Base-by-base conservation (phyloP, 1,140 invertebrate species). In the Caenorhabditis inopinata region DNA sequence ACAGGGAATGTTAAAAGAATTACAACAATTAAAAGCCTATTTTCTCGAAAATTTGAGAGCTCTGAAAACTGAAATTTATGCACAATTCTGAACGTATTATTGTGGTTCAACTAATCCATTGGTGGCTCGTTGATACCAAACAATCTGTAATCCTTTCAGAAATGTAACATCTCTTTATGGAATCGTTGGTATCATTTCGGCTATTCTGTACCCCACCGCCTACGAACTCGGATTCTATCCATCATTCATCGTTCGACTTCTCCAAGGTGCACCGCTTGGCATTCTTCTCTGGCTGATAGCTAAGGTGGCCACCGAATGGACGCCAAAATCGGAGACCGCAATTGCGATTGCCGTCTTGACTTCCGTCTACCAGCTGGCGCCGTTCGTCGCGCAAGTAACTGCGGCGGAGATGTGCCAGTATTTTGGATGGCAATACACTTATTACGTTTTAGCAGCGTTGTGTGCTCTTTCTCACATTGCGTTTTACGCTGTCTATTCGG, bases 401-500 rank as follows among this genome's bases (percentile, higher is more conserved):
- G 47, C 42, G n/a, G 76, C 49, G 7, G 76, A 78, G 21, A 78
- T 78, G 76, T 78, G 76, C 29, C 25, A 42, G 21, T 42, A 38
- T 25, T 58, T 58, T 35, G 76, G 76, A 78, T 78, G 76, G 76
- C 51, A 78, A 25, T 62, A 62, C 49, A 78, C 76, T 46, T 78
- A 78, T 38, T 78, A 78, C 53, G 23, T 78, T 68, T 47, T 78
- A n/a, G 49, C 35, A 27, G 51, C n/a, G 2, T n/a, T 78, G 4
- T 58, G 49, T 45, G 23, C 51, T 18, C 27, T 68, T 3, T 58
- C 53, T 5, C 53, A 58, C 42, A 21, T 78, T 21, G 27, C 53
- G 1, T 78, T 78, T 42, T 78, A 25, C 29, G 23, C 12, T 25
- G 25, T 78, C 2, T 78, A 78, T 47, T 51, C 76, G 32, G 53